Percentiles rank a stretch among this genome's conserved stretches.
Evolutionary conservation across 2,888 invertebrate genomes (phyloP).

Genomic region (Drosophila demipolita): DNA sequence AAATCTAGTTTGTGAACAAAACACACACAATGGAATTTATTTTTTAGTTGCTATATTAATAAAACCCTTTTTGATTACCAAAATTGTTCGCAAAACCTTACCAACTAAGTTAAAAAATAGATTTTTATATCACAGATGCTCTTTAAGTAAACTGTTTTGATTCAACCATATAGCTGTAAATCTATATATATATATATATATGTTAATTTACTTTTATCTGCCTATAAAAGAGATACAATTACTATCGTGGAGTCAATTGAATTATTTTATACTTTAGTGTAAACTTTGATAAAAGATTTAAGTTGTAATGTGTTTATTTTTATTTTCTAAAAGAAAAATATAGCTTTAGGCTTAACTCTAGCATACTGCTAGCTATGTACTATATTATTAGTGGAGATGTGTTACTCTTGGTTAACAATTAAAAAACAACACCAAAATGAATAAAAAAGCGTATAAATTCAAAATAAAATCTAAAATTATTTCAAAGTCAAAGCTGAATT

Average conservation of each 20-base stretch:
- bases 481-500: neutral
- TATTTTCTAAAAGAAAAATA: slow-evolving; percentile 64
- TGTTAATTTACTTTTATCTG: slow-evolving; percentile 10
- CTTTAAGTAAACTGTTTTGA: slow-evolving; percentile 14
- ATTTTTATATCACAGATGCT: slow-evolving; percentile 18
- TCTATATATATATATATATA: slow-evolving; percentile 4
- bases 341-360: slow-evolving; percentile 29
- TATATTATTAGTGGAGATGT: slow-evolving; percentile 11
- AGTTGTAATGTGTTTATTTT: slow-evolving; percentile 30
- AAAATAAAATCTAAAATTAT: slow-evolving; percentile 21
- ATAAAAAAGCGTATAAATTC: slow-evolving; percentile 29
- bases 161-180: slow-evolving; percentile 13
- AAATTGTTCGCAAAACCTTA: slow-evolving; percentile 27
- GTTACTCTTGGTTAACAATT: slow-evolving; percentile 36
- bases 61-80: slow-evolving; percentile 22
- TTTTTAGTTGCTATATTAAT: slow-evolving; percentile 34
- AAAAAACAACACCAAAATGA: slow-evolving; percentile 60
- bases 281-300: slow-evolving; percentile 39
- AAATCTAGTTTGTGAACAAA: slow-evolving; percentile 18
- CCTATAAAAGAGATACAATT: neutral
- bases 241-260: slow-evolving; percentile 35
- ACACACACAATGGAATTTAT: slow-evolving; percentile 10
- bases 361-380: slow-evolving; percentile 32
- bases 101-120: slow-evolving; percentile 21
- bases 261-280: slow-evolving; percentile 34